These are phyloP conservation scores for Hycleus cichorii DNA, from an alignment of 1,140 invertebrate species.

Conservation along the genomic window DNA sequence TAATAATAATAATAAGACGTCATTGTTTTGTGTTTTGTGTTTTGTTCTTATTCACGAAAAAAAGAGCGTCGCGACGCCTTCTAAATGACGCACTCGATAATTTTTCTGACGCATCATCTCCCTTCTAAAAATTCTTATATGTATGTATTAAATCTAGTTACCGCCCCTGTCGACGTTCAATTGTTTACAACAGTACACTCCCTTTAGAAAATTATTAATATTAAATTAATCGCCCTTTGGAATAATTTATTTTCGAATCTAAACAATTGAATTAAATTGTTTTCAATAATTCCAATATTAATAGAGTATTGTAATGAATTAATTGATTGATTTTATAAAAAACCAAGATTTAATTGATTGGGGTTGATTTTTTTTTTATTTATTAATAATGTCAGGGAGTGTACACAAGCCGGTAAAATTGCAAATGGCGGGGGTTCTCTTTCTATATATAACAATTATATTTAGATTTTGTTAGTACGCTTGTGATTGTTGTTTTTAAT, in stretches of 20 bases:
- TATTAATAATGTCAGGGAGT: slow-evolving; percentile 10
- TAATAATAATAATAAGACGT: no score
- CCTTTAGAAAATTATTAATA: background rate
- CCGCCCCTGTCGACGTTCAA: slow-evolving; percentile 13
- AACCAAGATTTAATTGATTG: no score
- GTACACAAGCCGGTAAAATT: slow-evolving; percentile 33
- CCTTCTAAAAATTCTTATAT: slow-evolving; percentile 12
- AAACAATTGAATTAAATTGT: background rate
- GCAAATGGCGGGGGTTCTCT: slow-evolving; percentile 28
- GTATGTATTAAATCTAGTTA: slow-evolving; percentile 10
- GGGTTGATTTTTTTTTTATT: no score
- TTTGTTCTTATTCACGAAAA: no score
- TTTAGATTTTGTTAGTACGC: slow-evolving; percentile 31
- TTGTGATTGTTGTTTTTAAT: slow-evolving; percentile 20
- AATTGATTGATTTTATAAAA: no score
- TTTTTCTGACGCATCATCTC: slow-evolving; percentile 12
- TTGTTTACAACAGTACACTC: slow-evolving; percentile 11
- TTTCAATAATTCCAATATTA: no score
- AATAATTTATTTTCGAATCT: background rate
- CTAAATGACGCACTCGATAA: slow-evolving; percentile 8
- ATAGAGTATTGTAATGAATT: no score
- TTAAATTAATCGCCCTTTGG: background rate
- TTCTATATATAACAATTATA: slow-evolving; percentile 37
- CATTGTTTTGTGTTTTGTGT: no score
- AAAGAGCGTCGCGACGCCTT: background rate